Percentiles rank a stretch among this genome's conserved stretches.
phyloP scores from a whole-genome alignment of 2,113 vertebrate genomes.

The Serilophus lunatus region DNA sequence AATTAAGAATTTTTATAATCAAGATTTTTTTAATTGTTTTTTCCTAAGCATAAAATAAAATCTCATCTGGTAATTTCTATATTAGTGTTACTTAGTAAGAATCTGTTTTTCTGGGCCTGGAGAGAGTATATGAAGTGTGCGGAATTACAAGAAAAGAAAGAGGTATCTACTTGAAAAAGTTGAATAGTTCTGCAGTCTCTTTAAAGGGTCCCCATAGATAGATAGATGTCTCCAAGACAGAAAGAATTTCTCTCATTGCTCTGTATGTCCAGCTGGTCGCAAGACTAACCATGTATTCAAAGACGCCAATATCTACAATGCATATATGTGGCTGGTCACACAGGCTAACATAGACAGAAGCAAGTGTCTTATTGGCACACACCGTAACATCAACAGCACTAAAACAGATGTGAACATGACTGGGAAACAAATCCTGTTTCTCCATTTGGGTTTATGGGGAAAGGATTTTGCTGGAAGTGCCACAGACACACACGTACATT shows the following conservation, averaged over 20 bases:
- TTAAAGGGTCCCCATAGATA: neutral
- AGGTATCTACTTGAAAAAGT: neutral
- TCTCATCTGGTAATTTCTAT: neutral
- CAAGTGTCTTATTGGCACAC: neutral
- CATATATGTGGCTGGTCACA: neutral
- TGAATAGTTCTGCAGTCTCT: neutral
- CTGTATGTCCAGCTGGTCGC: neutral
- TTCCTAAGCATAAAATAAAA: neutral
- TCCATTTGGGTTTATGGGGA: neutral
- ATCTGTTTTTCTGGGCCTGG: neutral
- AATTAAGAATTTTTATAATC: neutral
- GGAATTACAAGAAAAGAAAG: neutral
- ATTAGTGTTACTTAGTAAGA: neutral
- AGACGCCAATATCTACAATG: neutral
- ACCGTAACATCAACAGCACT: neutral
- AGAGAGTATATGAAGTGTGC: neutral
- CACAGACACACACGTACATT: accelerated
- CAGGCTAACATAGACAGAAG: neutral
- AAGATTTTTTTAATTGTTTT: neutral
- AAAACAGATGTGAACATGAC: neutral
- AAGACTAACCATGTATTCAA: neutral
- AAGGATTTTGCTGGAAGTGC: neutral
- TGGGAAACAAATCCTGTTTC: neutral
- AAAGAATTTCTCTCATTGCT: neutral
- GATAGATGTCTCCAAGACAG: neutral